Base-by-base conservation (phyloP, 2,797 vertebrate species). In the Gorsachius magnificus region DNA sequence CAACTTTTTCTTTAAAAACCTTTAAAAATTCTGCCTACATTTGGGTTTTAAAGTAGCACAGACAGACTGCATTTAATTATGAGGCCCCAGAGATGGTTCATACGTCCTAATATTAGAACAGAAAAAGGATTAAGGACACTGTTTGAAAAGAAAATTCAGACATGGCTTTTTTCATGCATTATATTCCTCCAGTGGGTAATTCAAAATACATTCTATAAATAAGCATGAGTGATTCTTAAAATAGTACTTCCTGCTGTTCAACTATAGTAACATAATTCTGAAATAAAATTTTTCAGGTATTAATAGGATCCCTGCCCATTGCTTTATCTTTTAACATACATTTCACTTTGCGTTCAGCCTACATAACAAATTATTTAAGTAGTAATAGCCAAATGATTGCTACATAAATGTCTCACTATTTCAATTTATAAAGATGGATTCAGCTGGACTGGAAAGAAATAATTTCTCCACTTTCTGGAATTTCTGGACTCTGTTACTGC, bases 31-130 rank as follows among this genome's bases (percentile, higher is more conserved):
- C 79, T 89, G 60, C 66, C 66, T 87, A 13, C 43, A 64, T 75
- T 53, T 79, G 41, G 6, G 10, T 8, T 84, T 84, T 80, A 51
- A 85, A 87, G 64, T n/a, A 71, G 8, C 50, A 56, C 21, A 76
- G 92, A 48, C 50, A 79, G 36, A 60, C 33, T 53, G 22, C 35
- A 80, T 87, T 92, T 87, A 92, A 87, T 92, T 83, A 87, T 29
- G 64, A 53, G 33, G 36, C 35, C 50, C 71, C 45, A 77, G 83
- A 92, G 60, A 71, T 45, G 19, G 36, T 64, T 95, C 57, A 57
- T 50, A 35, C 60, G n/a, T 38, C 38, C 77, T 95, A 93, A 95
- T 94, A 95, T 95, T 83, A 92, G 77, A 95, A 92, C 16, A 92
- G 68, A 89, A 66, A 84, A 65, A 79, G 51, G 41, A 90, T 89